Evolutionary conservation across 2,888 invertebrate species (phyloP).

Genomic region (Artemia sp.): DNA sequence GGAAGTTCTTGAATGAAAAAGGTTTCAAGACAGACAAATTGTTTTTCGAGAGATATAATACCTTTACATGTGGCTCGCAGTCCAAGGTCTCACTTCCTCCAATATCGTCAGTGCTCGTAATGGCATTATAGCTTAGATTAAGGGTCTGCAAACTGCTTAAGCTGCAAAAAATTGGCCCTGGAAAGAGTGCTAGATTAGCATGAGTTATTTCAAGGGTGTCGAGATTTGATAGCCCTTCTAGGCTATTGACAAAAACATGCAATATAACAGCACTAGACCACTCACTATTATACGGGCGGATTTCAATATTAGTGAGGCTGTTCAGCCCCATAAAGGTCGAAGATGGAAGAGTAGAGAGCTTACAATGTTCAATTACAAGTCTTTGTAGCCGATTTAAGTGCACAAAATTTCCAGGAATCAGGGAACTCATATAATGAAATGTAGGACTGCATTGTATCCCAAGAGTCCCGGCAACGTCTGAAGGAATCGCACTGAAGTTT

Average conservation of each 20-base stretch:
- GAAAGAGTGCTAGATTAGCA: conserved; percentile 77
- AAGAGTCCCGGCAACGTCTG: conserved; percentile 57
- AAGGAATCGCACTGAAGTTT: conserved; percentile 66
- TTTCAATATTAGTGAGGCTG: conserved; percentile 63
- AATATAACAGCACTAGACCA: conserved; percentile 61
- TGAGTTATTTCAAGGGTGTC: conserved; percentile 67
- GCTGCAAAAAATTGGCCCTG: conserved; percentile 66
- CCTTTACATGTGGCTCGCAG: conserved; percentile 46
- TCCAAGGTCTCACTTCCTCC: conserved; percentile 8
- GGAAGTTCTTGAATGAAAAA: conserved; percentile 39
- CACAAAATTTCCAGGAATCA: conserved; percentile 43
- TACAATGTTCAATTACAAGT: conserved; percentile 66
- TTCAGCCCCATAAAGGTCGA: conserved; percentile 59
- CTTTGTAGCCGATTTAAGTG: conserved; percentile 62
- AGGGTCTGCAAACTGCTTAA: conserved; percentile 57
- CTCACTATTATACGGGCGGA: conserved; percentile 64
- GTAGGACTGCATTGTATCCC: conserved; percentile 52
- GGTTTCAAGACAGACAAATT: conserved; percentile 55
- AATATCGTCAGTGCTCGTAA: background rate
- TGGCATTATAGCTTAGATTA: conserved; percentile 59
- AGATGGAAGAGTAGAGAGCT: conserved; percentile 61
- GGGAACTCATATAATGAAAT: conserved; percentile 9
- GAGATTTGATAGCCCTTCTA: conserved; percentile 49
- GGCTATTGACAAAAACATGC: conserved; percentile 57
- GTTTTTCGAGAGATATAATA: conserved; percentile 58